These are phyloP conservation scores for Nomada ferruginata DNA, from an alignment of 2,888 invertebrate genomes.

Conservation along the genomic window DNA sequence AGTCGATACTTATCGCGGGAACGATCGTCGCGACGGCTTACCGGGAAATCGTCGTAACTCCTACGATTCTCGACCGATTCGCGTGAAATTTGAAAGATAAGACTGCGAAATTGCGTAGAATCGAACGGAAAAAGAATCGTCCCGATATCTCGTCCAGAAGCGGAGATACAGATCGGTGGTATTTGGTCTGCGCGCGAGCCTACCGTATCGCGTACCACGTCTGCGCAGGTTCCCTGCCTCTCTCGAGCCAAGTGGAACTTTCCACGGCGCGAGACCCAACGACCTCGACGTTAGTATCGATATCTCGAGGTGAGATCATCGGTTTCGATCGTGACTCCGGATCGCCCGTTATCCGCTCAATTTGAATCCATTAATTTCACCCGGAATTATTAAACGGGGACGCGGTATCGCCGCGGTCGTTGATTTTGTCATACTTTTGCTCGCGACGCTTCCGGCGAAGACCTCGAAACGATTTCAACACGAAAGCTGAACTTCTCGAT, in stretches of 20 bases:
- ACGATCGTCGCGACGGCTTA: not conserved
- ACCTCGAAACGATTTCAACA: too few species aligned
- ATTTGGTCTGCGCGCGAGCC: conserved; percentile 74
- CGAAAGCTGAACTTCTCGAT: too few species aligned
- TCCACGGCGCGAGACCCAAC: conserved; percentile 74
- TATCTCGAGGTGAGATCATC: conserved; percentile 68
- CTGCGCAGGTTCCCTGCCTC: conserved; percentile 84
- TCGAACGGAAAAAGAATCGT: conserved; percentile 63
- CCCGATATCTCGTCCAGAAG: conserved; percentile 48
- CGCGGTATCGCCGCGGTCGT: not conserved
- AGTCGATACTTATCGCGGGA: conserved; percentile 14
- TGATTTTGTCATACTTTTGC: not conserved
- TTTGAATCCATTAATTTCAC: conserved; percentile 7
- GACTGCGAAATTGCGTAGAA: conserved; percentile 78
- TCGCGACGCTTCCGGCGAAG: not conserved
- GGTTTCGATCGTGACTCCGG: conserved; percentile 43
- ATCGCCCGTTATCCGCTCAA: conserved; percentile 20
- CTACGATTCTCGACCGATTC: conserved; percentile 19
- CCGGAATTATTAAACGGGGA: not conserved
- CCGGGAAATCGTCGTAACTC: conserved; percentile 57
- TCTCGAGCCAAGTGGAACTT: conserved; percentile 81
- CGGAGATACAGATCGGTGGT: conserved; percentile 73
- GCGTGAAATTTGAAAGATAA: conserved; percentile 65
- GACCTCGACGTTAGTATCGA: conserved; percentile 70
- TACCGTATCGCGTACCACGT: conserved; percentile 55